Evolutionary conservation across 2,113 vertebrate species (phyloP), one percentile per base, ranked within the genome.

Genomic region (Vanacampus margaritifer): DNA sequence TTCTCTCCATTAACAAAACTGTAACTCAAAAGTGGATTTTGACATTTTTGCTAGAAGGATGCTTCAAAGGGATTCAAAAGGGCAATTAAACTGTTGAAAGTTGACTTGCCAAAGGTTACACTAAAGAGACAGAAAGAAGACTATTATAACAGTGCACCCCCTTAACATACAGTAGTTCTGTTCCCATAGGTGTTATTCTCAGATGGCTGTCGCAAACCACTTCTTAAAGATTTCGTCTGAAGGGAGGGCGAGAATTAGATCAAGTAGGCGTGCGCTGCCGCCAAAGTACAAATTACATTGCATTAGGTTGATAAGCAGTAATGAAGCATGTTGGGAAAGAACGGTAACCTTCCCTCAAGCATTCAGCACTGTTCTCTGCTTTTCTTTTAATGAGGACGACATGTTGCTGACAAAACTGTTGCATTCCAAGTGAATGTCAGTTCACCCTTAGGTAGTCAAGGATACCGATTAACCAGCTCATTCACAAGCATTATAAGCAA

Each of bases 31-130:
- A 72, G 76, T 76, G 79, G 86, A 82, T 87, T 79, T 82, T 86
- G 86, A 89, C 89, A 67, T 80, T 82, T 89, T 76, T 87, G 85
- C 89, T 86, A 87, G 88, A 86, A 71, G 81, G 72, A 81, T 79
- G 82, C 70, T 88, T 74, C 78, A 0, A 67, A 41, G 67, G 77
- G 81, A 86, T 85, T 90, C 90, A 87, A 89, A 86, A 83, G 88
- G 77, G 78, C 83, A 83, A 82, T 90, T 88, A 90, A 86, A 32
- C 28, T 32, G 80, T 79, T 82, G 67, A 71, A 74, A 74, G 79
- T 84, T 80, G 79, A 69, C 71, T 82, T 80, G 86, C 75, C 82
- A 87, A 81, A 88, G 81, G 83, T 85, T 81, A 78, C 74, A 63
- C 76, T 78, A 80, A 65, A 73, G 80, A 81, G 37, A 69, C 65